These are phyloP conservation scores for Augochlora pura DNA, from an alignment of 1,140 invertebrate species.

Conservation along the genomic window DNA sequence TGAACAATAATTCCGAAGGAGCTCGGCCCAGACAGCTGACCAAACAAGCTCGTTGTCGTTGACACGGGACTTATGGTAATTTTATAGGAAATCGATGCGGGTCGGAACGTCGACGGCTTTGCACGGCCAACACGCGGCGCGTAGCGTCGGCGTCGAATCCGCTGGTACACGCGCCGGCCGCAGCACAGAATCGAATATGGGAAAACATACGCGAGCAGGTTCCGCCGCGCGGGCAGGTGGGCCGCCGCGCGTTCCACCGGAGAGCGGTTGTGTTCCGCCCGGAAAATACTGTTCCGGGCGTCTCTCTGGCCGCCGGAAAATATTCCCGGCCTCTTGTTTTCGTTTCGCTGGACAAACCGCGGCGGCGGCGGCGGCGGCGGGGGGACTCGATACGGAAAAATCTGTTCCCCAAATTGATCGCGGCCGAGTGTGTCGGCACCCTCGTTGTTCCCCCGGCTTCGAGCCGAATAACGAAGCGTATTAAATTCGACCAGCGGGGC, in stretches of 20 bases:
- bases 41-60: slow-evolving; percentile 39
- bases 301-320: slow-evolving; percentile 9
- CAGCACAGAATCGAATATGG: slow-evolving; percentile 35
- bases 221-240: background rate
- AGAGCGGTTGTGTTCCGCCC: slow-evolving; percentile 29
- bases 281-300: slow-evolving; percentile 31
- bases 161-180: background rate
- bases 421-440: background rate
- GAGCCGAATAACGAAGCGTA: background rate
- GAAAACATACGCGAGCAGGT: slow-evolving; percentile 22
- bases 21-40: slow-evolving; percentile 24
- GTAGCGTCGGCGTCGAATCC: too few species aligned
- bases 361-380: too few species aligned
- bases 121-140: too few species aligned
- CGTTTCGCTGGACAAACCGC: slow-evolving; percentile 15
- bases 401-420: slow-evolving; percentile 39
- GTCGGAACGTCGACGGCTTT: too few species aligned
- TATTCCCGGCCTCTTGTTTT: slow-evolving; percentile 32
- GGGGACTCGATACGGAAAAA: background rate
- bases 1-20: slow-evolving; percentile 12
- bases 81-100: slow-evolving; percentile 62
- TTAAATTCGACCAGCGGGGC: background rate
- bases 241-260: too few species aligned
- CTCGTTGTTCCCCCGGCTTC: background rate
- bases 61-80: slow-evolving; percentile 57